Base-by-base conservation (phyloP, 2,797 vertebrate species). In the Sylvilagus floridanus region DNA sequence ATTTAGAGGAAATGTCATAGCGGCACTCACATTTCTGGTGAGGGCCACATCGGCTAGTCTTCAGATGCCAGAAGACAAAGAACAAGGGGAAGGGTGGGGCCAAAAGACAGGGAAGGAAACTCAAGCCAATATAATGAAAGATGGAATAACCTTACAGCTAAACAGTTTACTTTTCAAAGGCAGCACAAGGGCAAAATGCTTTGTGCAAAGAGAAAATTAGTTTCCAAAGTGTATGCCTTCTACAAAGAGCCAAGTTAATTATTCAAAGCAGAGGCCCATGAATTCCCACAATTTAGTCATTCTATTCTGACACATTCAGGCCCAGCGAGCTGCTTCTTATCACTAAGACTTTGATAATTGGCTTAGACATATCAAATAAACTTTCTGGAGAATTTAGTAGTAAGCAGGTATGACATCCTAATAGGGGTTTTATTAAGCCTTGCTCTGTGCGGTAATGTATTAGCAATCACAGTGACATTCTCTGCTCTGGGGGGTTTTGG, bases 371-470 rank as follows among this genome's bases (percentile, higher is more conserved):
- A 98, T 98, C 98, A 98, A 99, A 99, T 98, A 99, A 99, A 99
- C 98, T 99, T 99, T 98, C 97, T 96, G 96, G 98, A 98, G 98
- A 98, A 99, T 98, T 99, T 98, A 98, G 97, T 97, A 97, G 97
- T 99, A 99, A 99, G 98, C 98, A 99, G 98, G 98, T 99, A 99
- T 99, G 99, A 99, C 99, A 99, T 98, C 98, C 98, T 99, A 99
- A 99, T 99, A 98, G 98, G 97, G 97, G 98, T 98, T 99, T 99
- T 98, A 99, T 99, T 99, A 99, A 98, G 97, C 98, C 98, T 98
- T 99, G 98, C 97, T 97, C 98, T 98, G 95, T 92, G 94, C 95
- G 79, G 98, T 98, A 98, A 99, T 98, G 98, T 98, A 98, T 99
- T 98, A 98, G 98, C 98, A 99, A 98, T 99, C 97, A 98, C 98